Base-by-base conservation (phyloP, 2,888 invertebrate genomes). In the Drosophila sordidula region DNA sequence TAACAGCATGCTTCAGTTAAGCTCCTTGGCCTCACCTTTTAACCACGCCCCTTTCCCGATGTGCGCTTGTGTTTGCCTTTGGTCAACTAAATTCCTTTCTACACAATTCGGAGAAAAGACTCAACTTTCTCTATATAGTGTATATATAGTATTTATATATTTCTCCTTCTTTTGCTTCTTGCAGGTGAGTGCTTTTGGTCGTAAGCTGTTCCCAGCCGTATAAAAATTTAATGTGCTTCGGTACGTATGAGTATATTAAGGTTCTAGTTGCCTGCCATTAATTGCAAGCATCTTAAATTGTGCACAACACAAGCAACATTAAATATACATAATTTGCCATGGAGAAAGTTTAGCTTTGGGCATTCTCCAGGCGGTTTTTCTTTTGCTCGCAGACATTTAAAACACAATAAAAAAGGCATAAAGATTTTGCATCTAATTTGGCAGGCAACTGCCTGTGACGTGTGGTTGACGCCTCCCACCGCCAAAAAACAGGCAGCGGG, bases 191-290 rank as follows among this genome's bases (percentile, higher is more conserved):
- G 56, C 75, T 51, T 51, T 62, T 61, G 63, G 44, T 55, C 64
- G 26, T 75, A 75, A 68, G 59, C 62, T 63, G 36, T 39, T 49
- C 14, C 38, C 22, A 51, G 18, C 25, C 29, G 39, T 12, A 32
- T 61, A 51, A 46, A 52, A 44, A 57, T 62, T 62, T 64, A 49
- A 49, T 71, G 59, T 46, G 38, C 54, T 22, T 67, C 51, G 82
- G 87, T 84, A 87, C 70, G 84, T 84, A 84, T 75, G 73, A 67
- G 72, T 78, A 71, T 78, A 71, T 75, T 68, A 54, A 34, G 68
- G 46, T 25, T 47, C 50, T 66, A 63, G 65, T 59, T 66, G 68
- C 29, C 55, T 52, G 49, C 51, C 58, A 56, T 75, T 73, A 68
- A 68, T 78, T 59, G 50, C 59, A 52, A 63, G 62, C 52, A 47